phyloP scores from a whole-genome alignment of 37 sponge, comb jelly and placozoan genomes.

The Chondrilla cf. caribensis region DNA sequence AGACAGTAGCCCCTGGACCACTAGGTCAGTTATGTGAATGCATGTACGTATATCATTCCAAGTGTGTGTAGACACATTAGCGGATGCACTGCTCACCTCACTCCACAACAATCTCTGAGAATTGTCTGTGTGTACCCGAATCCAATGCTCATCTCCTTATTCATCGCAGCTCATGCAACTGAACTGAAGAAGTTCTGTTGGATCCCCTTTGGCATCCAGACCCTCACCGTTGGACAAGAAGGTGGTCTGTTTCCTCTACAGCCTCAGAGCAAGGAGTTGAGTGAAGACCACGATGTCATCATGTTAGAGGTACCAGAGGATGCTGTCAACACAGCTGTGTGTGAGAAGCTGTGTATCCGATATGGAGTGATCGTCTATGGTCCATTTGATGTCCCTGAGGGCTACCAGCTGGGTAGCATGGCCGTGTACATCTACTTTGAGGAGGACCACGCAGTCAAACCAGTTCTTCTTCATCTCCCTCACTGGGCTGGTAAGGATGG shows the following conservation, averaged over 20 bases:
- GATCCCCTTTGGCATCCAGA: not conserved
- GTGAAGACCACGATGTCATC: not conserved
- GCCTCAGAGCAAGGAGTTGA: too few relatives aligned
- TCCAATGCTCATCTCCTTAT: too few relatives aligned
- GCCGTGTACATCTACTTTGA: not conserved
- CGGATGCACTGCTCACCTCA: too few relatives aligned
- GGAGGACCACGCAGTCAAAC: not conserved
- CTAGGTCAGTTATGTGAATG: too few relatives aligned
- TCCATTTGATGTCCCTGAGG: conserved; percentile 6
- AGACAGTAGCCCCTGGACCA: too few relatives aligned
- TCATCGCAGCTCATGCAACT: not conserved
- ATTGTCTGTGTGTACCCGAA: too few relatives aligned
- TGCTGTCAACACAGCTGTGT: not conserved
- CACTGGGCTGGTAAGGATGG: not conserved
- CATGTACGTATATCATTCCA: too few relatives aligned
- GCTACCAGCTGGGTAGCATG: not conserved
- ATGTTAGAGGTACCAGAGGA: not conserved
- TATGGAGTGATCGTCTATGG: not conserved
- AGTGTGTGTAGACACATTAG: too few relatives aligned
- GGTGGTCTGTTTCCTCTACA: not conserved
- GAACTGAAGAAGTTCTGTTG: not conserved
- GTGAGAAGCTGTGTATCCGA: not conserved
- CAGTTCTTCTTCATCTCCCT: not conserved
- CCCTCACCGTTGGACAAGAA: not conserved
- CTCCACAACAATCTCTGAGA: too few relatives aligned